Conservation (phyloP, 2,797 vertebrate species). For the Bryconaethiops microstoma region DNA sequence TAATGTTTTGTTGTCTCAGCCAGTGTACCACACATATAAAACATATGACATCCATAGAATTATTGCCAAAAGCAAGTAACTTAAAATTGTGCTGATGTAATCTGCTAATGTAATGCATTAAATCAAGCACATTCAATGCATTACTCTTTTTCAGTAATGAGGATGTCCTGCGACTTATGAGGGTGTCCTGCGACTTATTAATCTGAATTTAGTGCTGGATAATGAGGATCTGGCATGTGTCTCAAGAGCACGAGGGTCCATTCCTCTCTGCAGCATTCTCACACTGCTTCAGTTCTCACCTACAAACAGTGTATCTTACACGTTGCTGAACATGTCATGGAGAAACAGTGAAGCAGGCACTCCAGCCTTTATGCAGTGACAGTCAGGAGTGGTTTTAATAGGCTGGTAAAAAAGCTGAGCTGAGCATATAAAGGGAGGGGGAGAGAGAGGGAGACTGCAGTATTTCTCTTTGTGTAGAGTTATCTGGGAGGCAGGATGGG, state of each 20-base stretch:
- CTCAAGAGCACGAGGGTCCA: slow-evolving; percentile 37
- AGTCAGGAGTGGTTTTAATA: slow-evolving; percentile 51
- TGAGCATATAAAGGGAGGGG: slow-evolving; percentile 41
- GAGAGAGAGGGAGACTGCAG: slow-evolving; percentile 21
- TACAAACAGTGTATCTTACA: slow-evolving; percentile 42
- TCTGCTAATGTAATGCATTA: too few relatives aligned
- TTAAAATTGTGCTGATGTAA: background rate
- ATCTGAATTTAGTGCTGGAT: slow-evolving; percentile 48
- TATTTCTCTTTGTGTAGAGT: slow-evolving; percentile 29
- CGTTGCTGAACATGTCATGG: slow-evolving; percentile 44
- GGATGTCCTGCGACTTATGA: slow-evolving; percentile 23
- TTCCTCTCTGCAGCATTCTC: slow-evolving; percentile 35
- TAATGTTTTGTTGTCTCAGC: too few relatives aligned
- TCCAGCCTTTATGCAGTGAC: slow-evolving; percentile 39
- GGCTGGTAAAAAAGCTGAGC: slow-evolving; percentile 47
- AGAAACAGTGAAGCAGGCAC: slow-evolving; percentile 39
- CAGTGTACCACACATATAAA: background rate
- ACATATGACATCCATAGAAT: background rate
- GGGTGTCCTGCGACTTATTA: slow-evolving; percentile 32
- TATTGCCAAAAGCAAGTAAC: background rate
- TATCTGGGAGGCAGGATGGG: slow-evolving; percentile 29
- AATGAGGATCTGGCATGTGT: slow-evolving; percentile 44
- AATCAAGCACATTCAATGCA: background rate
- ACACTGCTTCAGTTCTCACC: slow-evolving; percentile 32
- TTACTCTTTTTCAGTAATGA: slow-evolving; percentile 13